Conservation (phyloP, 2,888 invertebrate species). For the Epinotia nisella region DNA sequence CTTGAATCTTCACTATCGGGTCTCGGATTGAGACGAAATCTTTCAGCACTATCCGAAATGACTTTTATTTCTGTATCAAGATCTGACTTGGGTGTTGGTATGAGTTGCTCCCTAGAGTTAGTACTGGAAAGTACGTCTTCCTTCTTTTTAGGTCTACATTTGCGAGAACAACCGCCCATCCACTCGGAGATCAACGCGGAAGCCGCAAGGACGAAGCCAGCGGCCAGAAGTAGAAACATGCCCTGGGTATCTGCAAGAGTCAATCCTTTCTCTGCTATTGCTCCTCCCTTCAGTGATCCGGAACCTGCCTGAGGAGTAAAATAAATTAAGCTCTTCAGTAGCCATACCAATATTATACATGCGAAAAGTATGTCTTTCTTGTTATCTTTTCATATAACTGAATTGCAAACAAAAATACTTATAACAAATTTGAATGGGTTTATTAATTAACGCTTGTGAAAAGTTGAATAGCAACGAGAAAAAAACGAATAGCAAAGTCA, state of each 20-base stretch:
- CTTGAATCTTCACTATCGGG: slow-evolving; percentile 63
- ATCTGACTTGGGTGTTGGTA: slow-evolving; percentile 53
- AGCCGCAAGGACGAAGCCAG: slow-evolving; percentile 88
- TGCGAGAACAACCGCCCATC: slow-evolving; percentile 88
- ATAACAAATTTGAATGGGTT: no score
- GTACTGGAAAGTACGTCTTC: slow-evolving; percentile 50
- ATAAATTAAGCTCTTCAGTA: not conserved
- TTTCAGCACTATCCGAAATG: slow-evolving; percentile 50
- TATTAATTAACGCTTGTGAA: not conserved
- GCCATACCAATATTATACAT: not conserved
- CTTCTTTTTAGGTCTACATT: slow-evolving; percentile 72
- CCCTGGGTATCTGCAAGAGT: slow-evolving; percentile 92
- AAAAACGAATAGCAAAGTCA: no score
- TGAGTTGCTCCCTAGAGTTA: slow-evolving; percentile 58
- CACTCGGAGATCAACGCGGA: slow-evolving; percentile 88
- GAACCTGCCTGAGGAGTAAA: slow-evolving; percentile 70
- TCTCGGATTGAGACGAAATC: slow-evolving; percentile 56
- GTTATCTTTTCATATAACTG: not conserved
- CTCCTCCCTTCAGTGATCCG: slow-evolving; percentile 70
- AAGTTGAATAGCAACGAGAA: no score
- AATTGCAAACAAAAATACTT: not conserved
- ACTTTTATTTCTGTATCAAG: slow-evolving; percentile 51
- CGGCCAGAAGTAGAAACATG: slow-evolving; percentile 90
- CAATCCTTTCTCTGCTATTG: slow-evolving; percentile 89
- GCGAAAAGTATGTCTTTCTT: not conserved